Evolutionary conservation across 2,888 invertebrate genomes (phyloP).

Genomic region (Orthosia cruda): DNA sequence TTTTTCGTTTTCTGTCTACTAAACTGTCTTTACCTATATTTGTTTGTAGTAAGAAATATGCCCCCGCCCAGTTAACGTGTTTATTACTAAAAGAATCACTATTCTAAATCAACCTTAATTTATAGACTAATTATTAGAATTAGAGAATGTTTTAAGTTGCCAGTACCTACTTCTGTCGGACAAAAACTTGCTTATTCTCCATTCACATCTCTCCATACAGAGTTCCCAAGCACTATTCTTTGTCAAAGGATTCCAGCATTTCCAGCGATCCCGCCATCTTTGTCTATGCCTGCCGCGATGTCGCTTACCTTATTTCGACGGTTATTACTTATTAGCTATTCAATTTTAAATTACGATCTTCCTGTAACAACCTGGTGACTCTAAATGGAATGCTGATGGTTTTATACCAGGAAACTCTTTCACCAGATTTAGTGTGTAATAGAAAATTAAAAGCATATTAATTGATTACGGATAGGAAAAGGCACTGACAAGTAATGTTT

Average conservation of each 20-base stretch:
- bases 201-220: neutral
- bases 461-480: conserved; percentile 16
- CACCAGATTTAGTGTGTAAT: neutral
- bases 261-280: neutral
- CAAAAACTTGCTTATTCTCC: too few species aligned
- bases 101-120: too few species aligned
- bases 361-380: neutral
- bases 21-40: too few species aligned
- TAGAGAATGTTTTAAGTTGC: too few species aligned
- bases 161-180: too few species aligned
- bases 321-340: neutral
- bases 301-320: neutral
- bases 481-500: conserved; percentile 4
- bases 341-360: neutral
- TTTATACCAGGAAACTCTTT: neutral
- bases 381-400: neutral
- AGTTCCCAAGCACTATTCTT: neutral
- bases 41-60: too few species aligned
- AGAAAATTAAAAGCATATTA: conserved; percentile 2
- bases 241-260: neutral
- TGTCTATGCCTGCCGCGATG: neutral
- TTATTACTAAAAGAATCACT: too few species aligned
- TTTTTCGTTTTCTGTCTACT: too few species aligned
- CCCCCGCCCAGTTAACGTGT: too few species aligned
- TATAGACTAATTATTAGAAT: too few species aligned